Conservation (phyloP, 2,888 invertebrate genomes). For the Chesias legatella region DNA sequence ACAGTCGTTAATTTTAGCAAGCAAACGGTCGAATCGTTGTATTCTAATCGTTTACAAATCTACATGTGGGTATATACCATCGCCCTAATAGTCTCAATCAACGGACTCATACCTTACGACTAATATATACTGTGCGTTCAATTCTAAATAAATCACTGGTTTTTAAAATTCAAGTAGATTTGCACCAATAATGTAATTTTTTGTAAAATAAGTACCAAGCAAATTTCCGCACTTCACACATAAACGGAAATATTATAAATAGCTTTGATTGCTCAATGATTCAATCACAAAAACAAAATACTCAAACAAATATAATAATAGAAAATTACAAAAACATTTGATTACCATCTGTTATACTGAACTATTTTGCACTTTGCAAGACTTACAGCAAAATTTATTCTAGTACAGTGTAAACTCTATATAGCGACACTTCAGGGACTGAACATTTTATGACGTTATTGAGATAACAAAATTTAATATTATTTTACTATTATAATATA, state of each 20-base stretch:
- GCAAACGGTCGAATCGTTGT: conserved; percentile 49
- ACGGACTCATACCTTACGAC: conserved; percentile 6
- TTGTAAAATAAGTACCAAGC: too few species aligned
- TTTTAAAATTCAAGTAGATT: too few species aligned
- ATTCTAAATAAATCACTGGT: too few species aligned
- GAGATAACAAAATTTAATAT: too few species aligned
- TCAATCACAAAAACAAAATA: background rate
- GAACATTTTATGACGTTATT: too few species aligned
- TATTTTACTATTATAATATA: too few species aligned
- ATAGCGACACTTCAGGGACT: conserved; percentile 12
- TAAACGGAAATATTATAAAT: background rate
- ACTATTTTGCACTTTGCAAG: conserved; percentile 16
- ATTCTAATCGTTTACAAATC: conserved; percentile 22
- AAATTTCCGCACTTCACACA: conserved; percentile 1
- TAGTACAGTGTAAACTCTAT: too few species aligned
- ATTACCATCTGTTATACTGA: background rate
- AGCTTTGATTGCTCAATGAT: conserved; percentile 1
- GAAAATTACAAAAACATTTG: conserved; percentile 7
- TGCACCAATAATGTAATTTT: too few species aligned
- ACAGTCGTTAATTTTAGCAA: conserved; percentile 55
- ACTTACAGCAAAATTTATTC: conserved; percentile 3
- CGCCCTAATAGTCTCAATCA: background rate
- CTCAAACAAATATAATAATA: conserved; percentile 1
- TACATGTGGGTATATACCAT: conserved; percentile 8
- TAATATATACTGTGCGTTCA: conserved; percentile 14